Evolutionary conservation across 2,113 vertebrate genomes (phyloP).

Genomic region (Ahaetulla prasina): DNA sequence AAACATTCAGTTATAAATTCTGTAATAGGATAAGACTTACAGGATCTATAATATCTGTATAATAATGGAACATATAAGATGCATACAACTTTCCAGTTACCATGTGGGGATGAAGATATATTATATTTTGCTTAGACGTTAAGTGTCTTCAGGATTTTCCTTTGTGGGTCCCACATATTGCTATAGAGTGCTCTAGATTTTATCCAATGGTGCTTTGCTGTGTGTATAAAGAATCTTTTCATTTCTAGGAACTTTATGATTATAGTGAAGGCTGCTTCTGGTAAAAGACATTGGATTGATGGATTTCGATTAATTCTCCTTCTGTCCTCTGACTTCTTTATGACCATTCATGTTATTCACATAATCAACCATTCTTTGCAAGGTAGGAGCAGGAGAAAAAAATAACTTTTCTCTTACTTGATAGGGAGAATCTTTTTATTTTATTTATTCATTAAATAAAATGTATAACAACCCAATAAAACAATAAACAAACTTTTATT

Average conservation of each 20-base stretch:
- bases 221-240: not conserved
- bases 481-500: not conserved
- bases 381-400: not conserved
- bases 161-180: not conserved
- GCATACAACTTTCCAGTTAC: not conserved
- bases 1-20: not conserved
- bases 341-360: not conserved
- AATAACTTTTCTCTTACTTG: not conserved
- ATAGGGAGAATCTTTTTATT: not conserved
- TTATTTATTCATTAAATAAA: not conserved
- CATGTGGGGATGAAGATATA: not conserved
- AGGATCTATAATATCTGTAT: not conserved
- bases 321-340: not conserved
- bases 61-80: not conserved
- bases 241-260: not conserved
- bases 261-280: not conserved
- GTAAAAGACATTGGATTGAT: not conserved
- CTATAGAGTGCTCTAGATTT: not conserved
- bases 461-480: not conserved
- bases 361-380: not conserved
- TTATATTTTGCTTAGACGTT: not conserved
- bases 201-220: not conserved
- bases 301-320: not conserved
- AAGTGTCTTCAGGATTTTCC: not conserved
- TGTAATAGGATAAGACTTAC: not conserved